Evolutionary conservation across 2,113 vertebrate genomes (phyloP), one percentile per base, ranked within the genome.

Genomic region (Tragelaphus scriptus): DNA sequence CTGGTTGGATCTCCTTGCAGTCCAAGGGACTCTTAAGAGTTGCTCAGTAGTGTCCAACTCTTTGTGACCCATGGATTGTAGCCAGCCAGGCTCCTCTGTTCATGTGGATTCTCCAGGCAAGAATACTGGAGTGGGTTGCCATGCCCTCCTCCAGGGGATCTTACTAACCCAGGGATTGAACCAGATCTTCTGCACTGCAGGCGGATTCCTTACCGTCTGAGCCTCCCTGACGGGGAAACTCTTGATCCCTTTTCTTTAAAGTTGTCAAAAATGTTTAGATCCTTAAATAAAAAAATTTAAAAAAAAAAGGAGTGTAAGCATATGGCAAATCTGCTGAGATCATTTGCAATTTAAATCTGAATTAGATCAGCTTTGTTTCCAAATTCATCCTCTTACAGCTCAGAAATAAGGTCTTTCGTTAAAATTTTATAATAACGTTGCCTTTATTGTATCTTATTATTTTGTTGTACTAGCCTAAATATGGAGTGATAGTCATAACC

Each of bases 261-360:
- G 63, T 96, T 82, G 87, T 36, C 55, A 26, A 81, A 97, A 96
- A 51, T 92, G 5, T 59, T 68, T 68, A 96, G 47, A 79, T 94
- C 40, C 82, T 56, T 2, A 47, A 89, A 88, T 40, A 44, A 19
- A 40, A 44, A 44, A 44, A 44, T 44, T 44, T 40, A 13, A 36
- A 51, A n/a, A 65, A 58, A 19, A 59, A 75, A 5, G 19, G 13
- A 49, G 15, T n/a, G 40, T 56, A 51, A 84, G 56, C 30, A 53
- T 88, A 30, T 96, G 71, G 61, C 56, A 94, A 94, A 89, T 88
- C 77, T 63, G 47, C 30, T 71, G 30, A 94, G 53, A 53, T 93
- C 58, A 79, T 97, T 75, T 95, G 63, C 85, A 79, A 75, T 75
- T 97, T 96, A 93, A 93, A 94, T 93, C 61, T 59, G 58, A 93